Conservation (phyloP, 2,888 invertebrate genomes). For the Tetropium fuscum region DNA sequence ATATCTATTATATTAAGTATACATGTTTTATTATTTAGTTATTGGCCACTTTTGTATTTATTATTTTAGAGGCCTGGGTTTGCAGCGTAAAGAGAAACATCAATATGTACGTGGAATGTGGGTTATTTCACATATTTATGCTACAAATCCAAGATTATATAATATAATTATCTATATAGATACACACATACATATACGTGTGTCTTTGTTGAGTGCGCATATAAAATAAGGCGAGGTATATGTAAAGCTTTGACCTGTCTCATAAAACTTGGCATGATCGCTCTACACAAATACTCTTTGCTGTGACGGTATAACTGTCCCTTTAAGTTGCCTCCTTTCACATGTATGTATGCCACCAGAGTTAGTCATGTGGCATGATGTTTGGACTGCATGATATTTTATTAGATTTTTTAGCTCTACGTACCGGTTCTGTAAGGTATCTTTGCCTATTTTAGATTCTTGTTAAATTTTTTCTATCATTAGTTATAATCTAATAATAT, state of each 20-base stretch:
- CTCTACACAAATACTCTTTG: conserved; percentile 65
- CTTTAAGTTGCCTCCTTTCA: conserved; percentile 59
- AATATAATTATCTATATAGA: no score
- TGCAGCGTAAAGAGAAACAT: no score
- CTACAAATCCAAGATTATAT: no score
- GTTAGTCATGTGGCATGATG: conserved; percentile 60
- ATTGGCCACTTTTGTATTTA: no score
- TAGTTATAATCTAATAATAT: neutral
- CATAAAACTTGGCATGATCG: conserved; percentile 63
- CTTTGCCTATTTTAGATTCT: conserved; percentile 28
- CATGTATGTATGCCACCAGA: conserved; percentile 64
- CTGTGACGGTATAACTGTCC: conserved; percentile 61
- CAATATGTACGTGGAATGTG: no score
- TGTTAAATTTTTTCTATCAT: conserved; percentile 23
- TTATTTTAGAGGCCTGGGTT: no score
- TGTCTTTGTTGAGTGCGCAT: no score
- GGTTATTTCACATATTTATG: no score
- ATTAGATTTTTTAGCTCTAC: conserved; percentile 44
- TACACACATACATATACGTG: no score
- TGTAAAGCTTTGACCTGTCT: conserved; percentile 63
- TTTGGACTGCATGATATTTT: conserved; percentile 57
- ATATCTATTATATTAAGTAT: no score
- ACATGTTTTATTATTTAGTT: no score
- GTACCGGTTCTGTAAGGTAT: conserved; percentile 48
- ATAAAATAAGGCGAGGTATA: conserved; percentile 55